These are phyloP conservation scores for Leucosticte australis DNA, from an alignment of 2,113 vertebrate species.

Conservation along the genomic window DNA sequence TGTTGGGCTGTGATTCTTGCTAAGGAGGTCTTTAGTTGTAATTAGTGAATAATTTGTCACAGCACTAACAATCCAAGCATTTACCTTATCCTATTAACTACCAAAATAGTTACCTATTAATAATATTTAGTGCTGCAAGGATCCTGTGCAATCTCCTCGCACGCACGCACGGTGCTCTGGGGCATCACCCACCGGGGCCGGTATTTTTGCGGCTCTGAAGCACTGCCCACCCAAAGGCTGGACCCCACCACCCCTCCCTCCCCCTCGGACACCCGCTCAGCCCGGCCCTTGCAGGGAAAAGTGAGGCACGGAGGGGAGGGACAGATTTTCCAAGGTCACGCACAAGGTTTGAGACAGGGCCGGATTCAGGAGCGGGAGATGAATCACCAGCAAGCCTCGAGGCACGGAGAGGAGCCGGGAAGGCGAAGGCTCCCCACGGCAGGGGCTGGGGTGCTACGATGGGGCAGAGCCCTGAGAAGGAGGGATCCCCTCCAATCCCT, in stretches of 20 bases:
- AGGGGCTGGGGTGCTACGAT: background rate
- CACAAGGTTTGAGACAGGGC: conserved; percentile 32
- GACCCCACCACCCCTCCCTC: background rate
- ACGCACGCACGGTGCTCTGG: background rate
- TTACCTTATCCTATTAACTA: conserved; percentile 19
- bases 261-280: background rate
- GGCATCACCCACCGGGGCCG: background rate
- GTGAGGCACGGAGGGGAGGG: background rate
- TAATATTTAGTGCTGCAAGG: background rate
- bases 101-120: conserved; percentile 42
- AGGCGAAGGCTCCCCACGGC: background rate
- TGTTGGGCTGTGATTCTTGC: background rate
- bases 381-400: background rate
- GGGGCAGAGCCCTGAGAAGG: background rate
- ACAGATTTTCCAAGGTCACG: conserved; percentile 36
- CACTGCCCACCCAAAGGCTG: background rate
- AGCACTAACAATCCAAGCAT: background rate
- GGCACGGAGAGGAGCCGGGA: background rate
- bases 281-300: background rate
- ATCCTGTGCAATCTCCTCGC: background rate
- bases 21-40: conserved; percentile 26
- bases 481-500: conserved; percentile 26
- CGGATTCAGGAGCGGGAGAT: background rate
- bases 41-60: conserved; percentile 45
- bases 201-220: background rate